Evolutionary conservation across 1,140 invertebrate genomes (phyloP).

Genomic region (Nasonia longicornis): DNA sequence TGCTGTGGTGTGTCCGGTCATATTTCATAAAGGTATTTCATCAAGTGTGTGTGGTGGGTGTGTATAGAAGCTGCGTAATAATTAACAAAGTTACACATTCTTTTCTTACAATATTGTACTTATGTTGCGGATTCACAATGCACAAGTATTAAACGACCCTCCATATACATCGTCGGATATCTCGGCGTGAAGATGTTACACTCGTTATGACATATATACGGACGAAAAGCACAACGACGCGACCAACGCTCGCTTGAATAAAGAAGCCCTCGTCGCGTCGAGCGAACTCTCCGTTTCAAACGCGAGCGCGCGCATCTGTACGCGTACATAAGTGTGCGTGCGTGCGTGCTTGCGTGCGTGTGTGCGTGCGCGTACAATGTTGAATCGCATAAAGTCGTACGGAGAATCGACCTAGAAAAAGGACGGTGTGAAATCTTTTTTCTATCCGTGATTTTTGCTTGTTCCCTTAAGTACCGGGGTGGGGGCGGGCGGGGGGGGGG

Average conservation of each 20-base stretch:
- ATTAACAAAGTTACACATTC: conserved; percentile 60
- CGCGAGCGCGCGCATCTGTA: conserved; percentile 2
- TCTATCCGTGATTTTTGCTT: conserved; percentile 34
- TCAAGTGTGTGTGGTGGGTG: conserved; percentile 27
- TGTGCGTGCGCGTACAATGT: not conserved
- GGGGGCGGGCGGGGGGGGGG: conserved; percentile 52
- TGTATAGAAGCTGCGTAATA: conserved; percentile 62
- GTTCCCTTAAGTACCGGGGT: conserved; percentile 61
- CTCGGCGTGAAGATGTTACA: not conserved
- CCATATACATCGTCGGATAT: not conserved
- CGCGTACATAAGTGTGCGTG: conserved; percentile 20
- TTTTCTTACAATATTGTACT: conserved; percentile 65
- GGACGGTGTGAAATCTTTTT: conserved; percentile 22
- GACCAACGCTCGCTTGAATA: not conserved
- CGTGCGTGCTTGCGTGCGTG: not conserved
- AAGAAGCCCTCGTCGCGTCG: not conserved
- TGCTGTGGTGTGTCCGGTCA: conserved; percentile 61
- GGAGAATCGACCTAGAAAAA: conserved; percentile 20
- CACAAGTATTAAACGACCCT: conserved; percentile 20
- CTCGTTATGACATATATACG: not conserved
- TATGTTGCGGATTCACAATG: conserved; percentile 55
- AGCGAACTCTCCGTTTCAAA: too few relatives aligned
- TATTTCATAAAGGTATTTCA: conserved; percentile 64
- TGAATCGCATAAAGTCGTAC: conserved; percentile 1
- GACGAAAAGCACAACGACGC: not conserved